Conservation (phyloP, 2,113 vertebrate genomes). For the Perccottus glenii region DNA sequence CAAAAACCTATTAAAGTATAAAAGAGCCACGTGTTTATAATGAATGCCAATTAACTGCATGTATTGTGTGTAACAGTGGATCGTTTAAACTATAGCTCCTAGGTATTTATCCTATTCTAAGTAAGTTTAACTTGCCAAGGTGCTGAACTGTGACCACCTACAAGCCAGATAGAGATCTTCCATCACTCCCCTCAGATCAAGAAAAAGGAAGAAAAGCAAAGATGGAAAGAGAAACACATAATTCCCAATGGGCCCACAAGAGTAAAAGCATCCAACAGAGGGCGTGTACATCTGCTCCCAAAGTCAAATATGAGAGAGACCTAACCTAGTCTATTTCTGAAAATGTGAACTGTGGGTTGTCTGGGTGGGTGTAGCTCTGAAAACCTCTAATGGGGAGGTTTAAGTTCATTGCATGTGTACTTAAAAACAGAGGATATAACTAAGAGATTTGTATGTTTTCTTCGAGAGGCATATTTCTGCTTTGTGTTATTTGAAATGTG, state of each 20-base stretch:
- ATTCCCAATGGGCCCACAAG: conserved; percentile 49
- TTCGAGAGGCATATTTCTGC: not conserved
- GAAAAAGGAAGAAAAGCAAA: conserved; percentile 23
- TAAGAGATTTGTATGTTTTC: not conserved
- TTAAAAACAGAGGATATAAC: not conserved
- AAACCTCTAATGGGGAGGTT: conserved; percentile 63
- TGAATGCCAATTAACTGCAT: not conserved
- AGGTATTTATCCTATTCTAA: conserved; percentile 16
- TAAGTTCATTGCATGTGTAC: conserved; percentile 43
- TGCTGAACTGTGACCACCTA: conserved; percentile 48
- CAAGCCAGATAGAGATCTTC: conserved; percentile 36
- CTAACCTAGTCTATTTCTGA: conserved; percentile 64
- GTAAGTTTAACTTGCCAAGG: conserved; percentile 37
- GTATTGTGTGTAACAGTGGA: not conserved
- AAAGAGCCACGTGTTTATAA: not conserved
- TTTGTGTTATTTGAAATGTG: conserved; percentile 8
- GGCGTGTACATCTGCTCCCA: conserved; percentile 39
- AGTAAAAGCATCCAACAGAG: conserved; percentile 58
- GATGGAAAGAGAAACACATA: conserved; percentile 28
- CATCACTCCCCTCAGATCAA: conserved; percentile 46
- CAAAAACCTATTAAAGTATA: not conserved
- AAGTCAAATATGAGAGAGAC: conserved; percentile 51
- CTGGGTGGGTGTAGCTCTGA: conserved; percentile 66
- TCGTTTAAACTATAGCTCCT: not conserved
- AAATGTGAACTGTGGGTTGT: conserved; percentile 56